Evolutionary conservation across 1,140 invertebrate genomes (phyloP), one percentile per base, ranked within the genome.

Genomic region (Ips typographus): DNA sequence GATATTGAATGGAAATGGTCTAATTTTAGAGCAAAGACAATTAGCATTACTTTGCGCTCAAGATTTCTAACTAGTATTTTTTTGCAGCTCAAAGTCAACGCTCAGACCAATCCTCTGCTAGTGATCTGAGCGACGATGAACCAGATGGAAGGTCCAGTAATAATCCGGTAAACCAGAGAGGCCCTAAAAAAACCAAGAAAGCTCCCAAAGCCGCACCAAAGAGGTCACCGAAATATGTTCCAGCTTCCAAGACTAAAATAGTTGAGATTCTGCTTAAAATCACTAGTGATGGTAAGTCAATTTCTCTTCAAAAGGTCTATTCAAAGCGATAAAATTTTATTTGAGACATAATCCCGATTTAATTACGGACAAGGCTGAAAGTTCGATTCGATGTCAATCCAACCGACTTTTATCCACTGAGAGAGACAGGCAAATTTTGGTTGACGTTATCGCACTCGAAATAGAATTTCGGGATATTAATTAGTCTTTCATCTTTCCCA

Each of bases 401-500:
- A 38, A 63, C 44, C 47, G 4, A 63, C 44, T 63, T 63, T 52
- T 63, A 63, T 51, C 61, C 47, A 22, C 22, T 22, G 22, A 22
- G 22, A 22, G 22, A 22, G 22, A 22, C 22, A 22, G n/a, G 39
- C 59, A 5, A 61, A 61, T 61, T 61, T 61, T 43, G 38, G 43
- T 47, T 63, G 61, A 63, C 47, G 47, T 63, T 63, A 63, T 51
- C 44, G 49, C n/a, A 40, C 40, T 63, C 61, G 44, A 51, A 51
- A 63, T 63, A 63, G 61, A 63, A 63, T 63, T 63, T 51, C 22
- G 22, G 37, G 38, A 52, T 63, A 64, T 64, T 70, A 70, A 70
- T 70, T 70, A 70, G 40, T 63, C 39, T 62, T 69, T 63, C 57
- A 52, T 62, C 59, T 55, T 56, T 66, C 39, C 22, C 44, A 71